A percentile compares a stretch with the other conserved stretches of the same genome.
These are phyloP conservation scores for Drosophila jambulina DNA, from an alignment of 1,140 invertebrate species.

Conservation along the genomic window DNA sequence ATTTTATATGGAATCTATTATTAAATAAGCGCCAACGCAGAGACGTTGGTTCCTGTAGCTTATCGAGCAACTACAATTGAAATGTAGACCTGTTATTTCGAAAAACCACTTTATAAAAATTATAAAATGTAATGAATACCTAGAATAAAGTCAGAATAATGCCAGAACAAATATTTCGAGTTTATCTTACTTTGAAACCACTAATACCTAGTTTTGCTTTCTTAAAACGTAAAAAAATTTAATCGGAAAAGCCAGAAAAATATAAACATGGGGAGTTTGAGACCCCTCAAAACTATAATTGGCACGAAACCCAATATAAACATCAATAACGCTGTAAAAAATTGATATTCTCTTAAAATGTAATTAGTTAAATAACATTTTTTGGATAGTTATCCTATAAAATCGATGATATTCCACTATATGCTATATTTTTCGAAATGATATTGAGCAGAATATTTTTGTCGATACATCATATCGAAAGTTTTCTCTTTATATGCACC, in stretches of 20 bases:
- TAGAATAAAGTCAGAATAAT: not conserved
- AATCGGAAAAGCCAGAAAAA: not conserved
- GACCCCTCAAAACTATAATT: no score
- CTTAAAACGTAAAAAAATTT: accelerated
- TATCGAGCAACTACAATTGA: not conserved
- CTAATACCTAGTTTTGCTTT: not conserved
- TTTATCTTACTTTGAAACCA: no score
- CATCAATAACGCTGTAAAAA: no score
- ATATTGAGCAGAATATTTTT: not conserved
- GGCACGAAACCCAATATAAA: not conserved
- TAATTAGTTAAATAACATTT: no score
- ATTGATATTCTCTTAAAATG: no score
- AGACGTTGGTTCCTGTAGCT: not conserved
- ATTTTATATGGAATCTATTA: not conserved
- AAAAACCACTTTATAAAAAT: not conserved
- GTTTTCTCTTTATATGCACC: not conserved
- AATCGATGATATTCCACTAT: no score
- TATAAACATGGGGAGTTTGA: no score
- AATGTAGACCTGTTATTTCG: not conserved
- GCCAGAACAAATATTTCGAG: no score
- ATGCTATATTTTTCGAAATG: not conserved
- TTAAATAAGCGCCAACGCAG: not conserved
- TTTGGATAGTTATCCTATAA: no score
- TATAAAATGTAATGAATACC: not conserved
- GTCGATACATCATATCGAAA: not conserved